Conservation (phyloP, 2,797 vertebrate species). For the Periparus ater region DNA sequence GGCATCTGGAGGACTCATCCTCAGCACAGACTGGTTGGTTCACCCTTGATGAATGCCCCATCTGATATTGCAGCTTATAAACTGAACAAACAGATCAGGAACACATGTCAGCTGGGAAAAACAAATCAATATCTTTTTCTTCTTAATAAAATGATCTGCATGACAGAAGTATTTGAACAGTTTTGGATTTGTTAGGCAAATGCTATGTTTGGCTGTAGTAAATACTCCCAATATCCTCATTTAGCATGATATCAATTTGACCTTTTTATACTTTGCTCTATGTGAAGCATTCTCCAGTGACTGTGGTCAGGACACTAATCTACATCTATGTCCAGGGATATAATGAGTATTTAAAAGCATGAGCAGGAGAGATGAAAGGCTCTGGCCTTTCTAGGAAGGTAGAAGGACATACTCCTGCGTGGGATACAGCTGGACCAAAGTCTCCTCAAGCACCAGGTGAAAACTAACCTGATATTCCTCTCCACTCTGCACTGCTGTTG, state of each 20-base stretch:
- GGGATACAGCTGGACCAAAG: background rate
- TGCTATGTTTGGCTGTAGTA: background rate
- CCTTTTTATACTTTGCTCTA: background rate
- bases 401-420: background rate
- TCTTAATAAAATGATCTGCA: background rate
- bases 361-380: background rate
- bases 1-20: background rate
- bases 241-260: background rate
- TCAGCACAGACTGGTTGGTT: background rate
- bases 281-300: background rate
- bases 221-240: background rate
- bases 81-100: background rate
- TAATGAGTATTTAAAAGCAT: background rate
- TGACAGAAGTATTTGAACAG: background rate
- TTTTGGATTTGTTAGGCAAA: background rate
- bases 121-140: background rate
- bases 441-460: background rate
- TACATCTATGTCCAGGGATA: background rate
- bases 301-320: background rate
- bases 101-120: background rate
- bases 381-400: background rate
- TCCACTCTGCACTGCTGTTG: background rate
- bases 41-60: background rate
- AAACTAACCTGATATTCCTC: background rate
- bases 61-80: background rate